A percentile compares a stretch with the other conserved stretches of the same genome.
phyloP scores from a whole-genome alignment of 2,888 invertebrate genomes.

The Ganaspis brasiliensis region DNA sequence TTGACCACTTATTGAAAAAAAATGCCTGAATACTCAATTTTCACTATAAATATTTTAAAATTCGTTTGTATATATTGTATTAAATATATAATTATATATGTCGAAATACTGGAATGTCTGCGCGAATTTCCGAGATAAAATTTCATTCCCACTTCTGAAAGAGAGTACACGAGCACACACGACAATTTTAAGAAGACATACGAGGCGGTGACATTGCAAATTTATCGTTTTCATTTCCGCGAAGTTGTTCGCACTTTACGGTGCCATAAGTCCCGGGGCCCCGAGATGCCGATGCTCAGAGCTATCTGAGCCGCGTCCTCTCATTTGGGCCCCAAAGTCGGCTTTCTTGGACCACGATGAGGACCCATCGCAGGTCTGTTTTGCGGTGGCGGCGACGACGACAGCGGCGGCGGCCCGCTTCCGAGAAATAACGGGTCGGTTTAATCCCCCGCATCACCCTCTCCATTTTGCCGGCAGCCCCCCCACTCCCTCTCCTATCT shows the following conservation, averaged over 20 bases:
- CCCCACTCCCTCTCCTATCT: slow-evolving; percentile 25
- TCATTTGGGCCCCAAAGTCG: slow-evolving; percentile 15
- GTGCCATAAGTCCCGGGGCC: slow-evolving; percentile 33
- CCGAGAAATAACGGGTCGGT: slow-evolving; percentile 79
- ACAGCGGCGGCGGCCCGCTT: slow-evolving; percentile 71
- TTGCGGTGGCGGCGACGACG: slow-evolving; percentile 68
- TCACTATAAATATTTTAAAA: no score
- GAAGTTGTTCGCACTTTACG: slow-evolving; percentile 41
- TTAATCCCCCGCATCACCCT: slow-evolving; percentile 57
- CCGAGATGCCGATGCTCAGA: not conserved
- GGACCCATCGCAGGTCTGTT: slow-evolving; percentile 75
- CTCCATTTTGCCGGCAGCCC: slow-evolving; percentile 45
- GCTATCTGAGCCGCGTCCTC: slow-evolving; percentile 16
- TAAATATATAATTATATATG: no score
- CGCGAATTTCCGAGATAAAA: not conserved
- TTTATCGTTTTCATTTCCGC: slow-evolving; percentile 40
- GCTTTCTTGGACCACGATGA: slow-evolving; percentile 18
- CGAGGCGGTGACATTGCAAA: slow-evolving; percentile 37
- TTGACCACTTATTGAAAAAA: no score
- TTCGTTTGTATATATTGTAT: no score
- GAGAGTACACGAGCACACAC: not conserved
- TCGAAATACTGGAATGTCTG: not conserved
- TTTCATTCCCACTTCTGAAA: not conserved
- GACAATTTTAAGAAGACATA: slow-evolving; percentile 20
- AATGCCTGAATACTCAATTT: no score